Percentiles rank a stretch among this genome's conserved stretches.
Evolutionary conservation across 2,113 vertebrate genomes (phyloP).

Genomic region (Dendrocopos noguchii): DNA sequence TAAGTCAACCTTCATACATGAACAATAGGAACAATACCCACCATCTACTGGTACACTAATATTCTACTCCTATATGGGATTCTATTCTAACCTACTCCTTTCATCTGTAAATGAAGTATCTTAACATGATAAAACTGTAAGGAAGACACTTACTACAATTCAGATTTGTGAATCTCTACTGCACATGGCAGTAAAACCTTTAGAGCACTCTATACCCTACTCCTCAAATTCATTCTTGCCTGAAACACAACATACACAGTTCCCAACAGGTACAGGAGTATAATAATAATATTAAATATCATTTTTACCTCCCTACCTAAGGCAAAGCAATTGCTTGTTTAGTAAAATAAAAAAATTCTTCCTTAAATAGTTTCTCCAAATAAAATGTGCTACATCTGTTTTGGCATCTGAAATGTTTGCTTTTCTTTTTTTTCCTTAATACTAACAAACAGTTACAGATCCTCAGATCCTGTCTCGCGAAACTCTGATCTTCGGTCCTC

Average conservation of each 20-base stretch:
- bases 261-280: neutral
- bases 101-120: neutral
- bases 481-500: neutral
- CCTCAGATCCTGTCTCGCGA: neutral
- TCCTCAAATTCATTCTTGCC: neutral
- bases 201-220: neutral
- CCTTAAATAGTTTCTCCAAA: neutral
- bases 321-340: neutral
- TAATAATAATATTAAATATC: neutral
- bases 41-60: neutral
- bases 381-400: neutral
- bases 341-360: neutral
- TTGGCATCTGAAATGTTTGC: neutral
- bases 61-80: neutral
- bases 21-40: neutral
- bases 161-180: neutral
- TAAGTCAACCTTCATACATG: neutral
- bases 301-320: neutral
- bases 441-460: neutral
- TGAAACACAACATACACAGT: neutral
- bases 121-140: neutral
- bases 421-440: fast-evolving
- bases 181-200: neutral
- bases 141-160: neutral
- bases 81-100: neutral